Base-by-base conservation (phyloP, 1,140 invertebrate species). In the Drosophila paulistorum region DNA sequence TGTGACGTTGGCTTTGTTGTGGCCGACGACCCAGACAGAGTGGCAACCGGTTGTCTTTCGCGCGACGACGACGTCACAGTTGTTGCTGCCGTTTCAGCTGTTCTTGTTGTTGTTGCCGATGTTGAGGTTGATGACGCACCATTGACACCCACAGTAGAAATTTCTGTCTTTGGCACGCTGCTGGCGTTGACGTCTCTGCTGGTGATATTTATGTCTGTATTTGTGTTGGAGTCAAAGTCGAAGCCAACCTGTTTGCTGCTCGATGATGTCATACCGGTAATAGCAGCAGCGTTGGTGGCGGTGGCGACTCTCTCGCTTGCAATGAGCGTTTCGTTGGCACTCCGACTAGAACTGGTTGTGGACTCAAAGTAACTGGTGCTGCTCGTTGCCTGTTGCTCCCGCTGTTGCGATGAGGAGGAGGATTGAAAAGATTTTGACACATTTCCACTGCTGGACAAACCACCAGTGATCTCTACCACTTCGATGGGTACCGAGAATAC, bases 231-330 rank as follows among this genome's bases (percentile, higher is more conserved):
- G 30, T 61, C 64, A 20, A 51, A 45, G 45, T 68, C 58, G 41
- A 74, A 75, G 77, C 75, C 85, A 90, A 84, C 87, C 87, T 84
- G 82, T 80, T 87, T 90, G 65, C 65, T 90, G 66, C 23, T 78
- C 62, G 81, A 91, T 91, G 90, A 91, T 91, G 90, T 91, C 90
- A 91, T 91, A 84, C 87, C 85, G 83, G 82, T 81, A 90, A 51
- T 51, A 23, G 45, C 45, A 51, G 45, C 45, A 7, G 45, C 17
- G 45, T 51, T 51, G 17, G 45, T 23, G 17, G 87, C 89, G 63
- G 68, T 42, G n/a, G 62, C 61, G 65, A 77, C 77, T 84, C 84
- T 84, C 84, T 89, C 84, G 74, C 84, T 87, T 57, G 70, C 77
- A 74, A 87, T 89, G 58, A 87, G 79, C 79, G 68, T 89, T 75